Conservation (phyloP, 2,113 vertebrate species). For the Bambusicola thoracicus region DNA sequence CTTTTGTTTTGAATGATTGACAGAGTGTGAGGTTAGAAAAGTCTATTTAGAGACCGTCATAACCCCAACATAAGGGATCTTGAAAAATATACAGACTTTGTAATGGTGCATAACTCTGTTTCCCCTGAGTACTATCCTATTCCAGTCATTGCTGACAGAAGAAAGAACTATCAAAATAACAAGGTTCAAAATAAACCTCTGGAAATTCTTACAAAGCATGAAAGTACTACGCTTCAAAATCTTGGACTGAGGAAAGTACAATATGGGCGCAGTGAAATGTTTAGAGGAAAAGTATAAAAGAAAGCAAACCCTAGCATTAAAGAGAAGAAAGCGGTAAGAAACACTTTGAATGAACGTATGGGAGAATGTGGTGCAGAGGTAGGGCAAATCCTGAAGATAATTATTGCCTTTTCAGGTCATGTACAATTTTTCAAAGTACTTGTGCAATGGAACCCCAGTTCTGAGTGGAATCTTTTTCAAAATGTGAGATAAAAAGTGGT, state of each 20-base stretch:
- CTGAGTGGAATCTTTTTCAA: neutral
- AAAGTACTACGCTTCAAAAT: neutral
- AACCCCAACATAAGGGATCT: neutral
- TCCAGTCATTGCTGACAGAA: slow-evolving; percentile 16
- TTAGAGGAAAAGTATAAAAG: neutral
- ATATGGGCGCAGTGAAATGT: neutral
- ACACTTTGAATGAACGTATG: neutral
- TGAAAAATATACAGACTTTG: neutral
- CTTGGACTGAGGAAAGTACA: neutral
- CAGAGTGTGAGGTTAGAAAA: slow-evolving; percentile 22
- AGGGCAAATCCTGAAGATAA: neutral
- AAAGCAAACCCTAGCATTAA: neutral
- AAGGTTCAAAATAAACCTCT: slow-evolving; percentile 18
- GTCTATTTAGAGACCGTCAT: slow-evolving; percentile 1
- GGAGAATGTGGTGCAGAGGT: neutral
- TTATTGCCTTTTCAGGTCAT: neutral
- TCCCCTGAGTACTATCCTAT: neutral
- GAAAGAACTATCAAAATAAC: slow-evolving; percentile 30
- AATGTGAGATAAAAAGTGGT: neutral
- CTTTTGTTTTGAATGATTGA: neutral
- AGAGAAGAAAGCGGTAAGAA: neutral
- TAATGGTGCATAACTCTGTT: neutral
- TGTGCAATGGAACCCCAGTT: neutral
- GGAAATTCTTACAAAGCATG: neutral
- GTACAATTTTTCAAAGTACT: neutral